phyloP scores from a whole-genome alignment of 1,140 invertebrate genomes.

The Trissolcus basalis region DNA sequence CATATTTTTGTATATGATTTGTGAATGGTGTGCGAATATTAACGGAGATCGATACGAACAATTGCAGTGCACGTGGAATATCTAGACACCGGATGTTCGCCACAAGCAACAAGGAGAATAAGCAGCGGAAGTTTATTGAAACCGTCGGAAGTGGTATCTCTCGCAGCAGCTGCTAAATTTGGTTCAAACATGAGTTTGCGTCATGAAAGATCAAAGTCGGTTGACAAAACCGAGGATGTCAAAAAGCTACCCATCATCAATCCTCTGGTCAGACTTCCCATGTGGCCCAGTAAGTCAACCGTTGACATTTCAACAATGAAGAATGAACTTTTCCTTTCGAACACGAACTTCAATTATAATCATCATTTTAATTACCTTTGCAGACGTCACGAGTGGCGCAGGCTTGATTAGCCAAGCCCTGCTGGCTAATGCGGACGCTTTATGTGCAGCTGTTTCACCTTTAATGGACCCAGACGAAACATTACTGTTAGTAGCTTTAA shows the following conservation, averaged over 20 bases:
- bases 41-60: background rate
- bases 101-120: constrained; percentile 85
- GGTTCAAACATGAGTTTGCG: constrained; percentile 70
- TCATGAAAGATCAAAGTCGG: constrained; percentile 73
- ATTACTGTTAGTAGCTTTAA: constrained; percentile 78
- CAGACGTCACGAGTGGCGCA: constrained; percentile 81
- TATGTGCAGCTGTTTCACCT: constrained; percentile 95
- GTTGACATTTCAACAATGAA: background rate
- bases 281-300: constrained; percentile 86
- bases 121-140: constrained; percentile 87
- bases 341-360: background rate
- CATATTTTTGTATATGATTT: too few species aligned
- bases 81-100: constrained; percentile 77
- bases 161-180: constrained; percentile 78
- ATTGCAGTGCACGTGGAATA: constrained; percentile 70
- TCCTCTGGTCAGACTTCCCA: constrained; percentile 88
- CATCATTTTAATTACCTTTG: constrained; percentile 9
- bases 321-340: too few species aligned
- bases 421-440: constrained; percentile 95
- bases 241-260: constrained; percentile 93
- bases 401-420: constrained; percentile 93
- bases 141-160: constrained; percentile 77
- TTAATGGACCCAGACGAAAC: constrained; percentile 95
- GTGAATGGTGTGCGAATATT: background rate
- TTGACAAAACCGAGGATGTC: constrained; percentile 76